Conservation (phyloP, 2,888 invertebrate genomes). For the Buathra laborator region DNA sequence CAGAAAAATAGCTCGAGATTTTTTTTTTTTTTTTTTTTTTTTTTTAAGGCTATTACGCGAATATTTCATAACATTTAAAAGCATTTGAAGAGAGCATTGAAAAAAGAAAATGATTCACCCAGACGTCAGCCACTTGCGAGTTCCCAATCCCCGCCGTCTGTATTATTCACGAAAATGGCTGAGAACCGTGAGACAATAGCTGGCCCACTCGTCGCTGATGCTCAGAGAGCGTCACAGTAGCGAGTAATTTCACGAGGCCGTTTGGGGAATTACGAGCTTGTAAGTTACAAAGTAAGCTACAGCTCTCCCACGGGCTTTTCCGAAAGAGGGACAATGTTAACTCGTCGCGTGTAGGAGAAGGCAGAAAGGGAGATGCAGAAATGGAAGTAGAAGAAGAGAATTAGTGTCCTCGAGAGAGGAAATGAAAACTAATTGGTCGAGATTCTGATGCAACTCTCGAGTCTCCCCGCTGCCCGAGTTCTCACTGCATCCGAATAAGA, state of each 20-base stretch:
- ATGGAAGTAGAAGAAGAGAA: conserved; percentile 40
- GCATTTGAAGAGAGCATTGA: not conserved
- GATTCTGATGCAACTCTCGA: conserved; percentile 62
- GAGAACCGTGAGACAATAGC: conserved; percentile 47
- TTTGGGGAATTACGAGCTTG: conserved; percentile 63
- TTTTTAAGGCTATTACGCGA: not conserved
- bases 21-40: not conserved
- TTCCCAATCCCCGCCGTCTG: conserved; percentile 13
- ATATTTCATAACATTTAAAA: not conserved
- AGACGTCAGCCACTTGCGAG: not conserved
- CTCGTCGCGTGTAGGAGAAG: conserved; percentile 20
- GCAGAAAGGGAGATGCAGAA: conserved; percentile 46
- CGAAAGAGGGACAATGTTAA: conserved; percentile 37
- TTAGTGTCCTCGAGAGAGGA: conserved; percentile 62
- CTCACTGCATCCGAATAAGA: conserved; percentile 24
- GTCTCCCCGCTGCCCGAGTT: not conserved
- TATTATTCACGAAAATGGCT: conserved; percentile 56
- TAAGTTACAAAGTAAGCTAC: conserved; percentile 63
- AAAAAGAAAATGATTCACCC: not conserved
- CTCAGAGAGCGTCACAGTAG: conserved; percentile 27
- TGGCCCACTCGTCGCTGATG: conserved; percentile 40
- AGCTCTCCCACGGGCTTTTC: conserved; percentile 35
- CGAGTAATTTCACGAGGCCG: conserved; percentile 57
- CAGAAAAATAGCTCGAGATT: not conserved
- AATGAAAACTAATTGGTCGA: conserved; percentile 75